Evolutionary conservation across 1,140 invertebrate genomes (phyloP).

Genomic region (Papilio helenus): DNA sequence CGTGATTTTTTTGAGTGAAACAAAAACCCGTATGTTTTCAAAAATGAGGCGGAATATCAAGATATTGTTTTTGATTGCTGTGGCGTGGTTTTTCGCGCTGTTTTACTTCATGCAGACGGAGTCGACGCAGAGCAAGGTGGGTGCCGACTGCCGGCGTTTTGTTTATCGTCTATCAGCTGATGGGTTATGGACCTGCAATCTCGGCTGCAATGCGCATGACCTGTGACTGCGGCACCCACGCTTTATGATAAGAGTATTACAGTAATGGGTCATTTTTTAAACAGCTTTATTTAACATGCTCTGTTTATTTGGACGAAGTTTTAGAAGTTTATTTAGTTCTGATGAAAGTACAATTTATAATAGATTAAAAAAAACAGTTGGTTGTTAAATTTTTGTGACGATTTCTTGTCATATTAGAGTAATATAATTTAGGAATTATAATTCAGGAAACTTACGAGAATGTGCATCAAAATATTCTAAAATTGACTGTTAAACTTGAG

Average conservation of each 20-base stretch:
- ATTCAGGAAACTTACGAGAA: neutral
- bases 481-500: no score
- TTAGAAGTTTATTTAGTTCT: no score
- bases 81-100: slow-evolving; percentile 74
- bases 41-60: slow-evolving; percentile 78
- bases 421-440: no score
- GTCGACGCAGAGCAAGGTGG: slow-evolving; percentile 66
- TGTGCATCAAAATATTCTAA: neutral
- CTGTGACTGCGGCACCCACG: slow-evolving; percentile 47
- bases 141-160: slow-evolving; percentile 42
- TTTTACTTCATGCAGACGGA: slow-evolving; percentile 78
- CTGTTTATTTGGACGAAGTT: no score
- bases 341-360: no score
- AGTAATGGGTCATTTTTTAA: slow-evolving; percentile 15
- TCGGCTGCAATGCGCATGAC: slow-evolving; percentile 63
- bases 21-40: slow-evolving; percentile 30
- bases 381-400: no score
- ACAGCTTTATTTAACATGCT: no score
- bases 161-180: slow-evolving; percentile 71
- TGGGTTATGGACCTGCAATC: slow-evolving; percentile 52
- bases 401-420: no score
- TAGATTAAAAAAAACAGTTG: no score
- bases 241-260: slow-evolving; percentile 40
- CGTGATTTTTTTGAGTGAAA: slow-evolving; percentile 49
- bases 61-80: slow-evolving; percentile 67